Base-by-base conservation (phyloP, 2,113 vertebrate species). In the Maccullochella peelii region DNA sequence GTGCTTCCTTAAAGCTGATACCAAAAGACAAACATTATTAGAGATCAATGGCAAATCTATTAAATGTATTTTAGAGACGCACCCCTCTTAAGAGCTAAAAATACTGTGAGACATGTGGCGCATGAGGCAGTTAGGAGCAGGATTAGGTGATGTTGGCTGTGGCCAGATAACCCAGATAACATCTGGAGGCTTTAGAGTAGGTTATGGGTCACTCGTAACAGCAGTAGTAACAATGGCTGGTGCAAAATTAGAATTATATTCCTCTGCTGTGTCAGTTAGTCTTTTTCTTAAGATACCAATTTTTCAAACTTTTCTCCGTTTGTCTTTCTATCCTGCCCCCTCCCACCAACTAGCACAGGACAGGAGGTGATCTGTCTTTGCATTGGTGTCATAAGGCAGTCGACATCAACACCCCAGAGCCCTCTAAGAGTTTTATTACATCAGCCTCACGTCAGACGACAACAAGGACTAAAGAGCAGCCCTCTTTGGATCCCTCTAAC, bases 381-480 rank as follows among this genome's bases (percentile, higher is more conserved):
- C 38, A 75, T 83, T 83, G 73, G 80, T 79, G 67, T 82, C 84
- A 86, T 83, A 69, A 74, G 65, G 40, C 33, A 58, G 66, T 58
- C 36, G 49, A 90, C 89, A 81, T 73, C 58, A 42, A 58, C 66
- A 85, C 76, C 59, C 38, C 47, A 16, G 73, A 83, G 86, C 59
- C 65, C n/a, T 67, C 5, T 10, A 8, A 68, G 79, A 83, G 40
- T 73, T 66, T 23, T 58, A 67, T 83, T 80, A 87, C 88, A 83
- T 90, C 82, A 79, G 66, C 73, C 72, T 83, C 73, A 75, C 30
- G 49, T 84, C 30, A 79, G 65, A 87, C 6, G 44, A 80, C 78
- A 58, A 77, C 27, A 44, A 67, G 4, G 55, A 90, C 65, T 78
- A 82, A 86, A 80, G 88, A 78, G 57, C 65, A 71, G 21, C 49